Percentiles rank a stretch among this genome's conserved stretches.
phyloP scores from a whole-genome alignment of 1,140 invertebrate genomes.

The Wiebesia pumilae region DNA sequence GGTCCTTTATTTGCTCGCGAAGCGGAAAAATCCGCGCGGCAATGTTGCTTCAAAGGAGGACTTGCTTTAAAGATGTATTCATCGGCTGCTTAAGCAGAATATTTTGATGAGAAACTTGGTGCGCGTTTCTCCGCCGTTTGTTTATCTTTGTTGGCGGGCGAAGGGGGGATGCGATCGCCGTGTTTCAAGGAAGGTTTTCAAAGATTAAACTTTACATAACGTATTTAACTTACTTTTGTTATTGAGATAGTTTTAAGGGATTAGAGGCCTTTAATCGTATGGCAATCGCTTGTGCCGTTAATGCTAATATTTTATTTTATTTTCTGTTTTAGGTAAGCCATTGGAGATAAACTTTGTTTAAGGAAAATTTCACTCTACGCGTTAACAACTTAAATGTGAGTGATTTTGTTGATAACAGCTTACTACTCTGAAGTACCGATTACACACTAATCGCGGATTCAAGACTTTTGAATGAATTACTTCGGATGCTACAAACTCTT shows the following conservation, averaged over 20 bases:
- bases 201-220: too few relatives aligned
- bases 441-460: background rate
- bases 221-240: too few relatives aligned
- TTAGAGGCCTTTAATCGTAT: too few relatives aligned
- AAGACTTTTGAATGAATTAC: background rate
- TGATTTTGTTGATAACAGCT: background rate
- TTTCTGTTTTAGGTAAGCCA: constrained; percentile 63
- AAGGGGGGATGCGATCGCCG: too few relatives aligned
- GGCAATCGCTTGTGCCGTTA: too few relatives aligned
- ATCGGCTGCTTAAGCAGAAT: background rate
- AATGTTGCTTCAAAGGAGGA: constrained; percentile 6
- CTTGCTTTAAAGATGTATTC: constrained; percentile 16
- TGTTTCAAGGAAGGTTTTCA: too few relatives aligned
- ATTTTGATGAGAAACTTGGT: background rate
- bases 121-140: too few relatives aligned
- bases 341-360: background rate
- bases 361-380: background rate
- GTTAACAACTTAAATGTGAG: background rate
- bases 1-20: background rate
- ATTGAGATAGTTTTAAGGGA: too few relatives aligned
- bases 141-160: too few relatives aligned
- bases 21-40: constrained; percentile 13
- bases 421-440: background rate
- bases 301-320: constrained; percentile 1
- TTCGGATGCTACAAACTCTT: background rate